Evolutionary conservation across 1,140 invertebrate genomes (phyloP).

Genomic region (Ceratitis capitata): DNA sequence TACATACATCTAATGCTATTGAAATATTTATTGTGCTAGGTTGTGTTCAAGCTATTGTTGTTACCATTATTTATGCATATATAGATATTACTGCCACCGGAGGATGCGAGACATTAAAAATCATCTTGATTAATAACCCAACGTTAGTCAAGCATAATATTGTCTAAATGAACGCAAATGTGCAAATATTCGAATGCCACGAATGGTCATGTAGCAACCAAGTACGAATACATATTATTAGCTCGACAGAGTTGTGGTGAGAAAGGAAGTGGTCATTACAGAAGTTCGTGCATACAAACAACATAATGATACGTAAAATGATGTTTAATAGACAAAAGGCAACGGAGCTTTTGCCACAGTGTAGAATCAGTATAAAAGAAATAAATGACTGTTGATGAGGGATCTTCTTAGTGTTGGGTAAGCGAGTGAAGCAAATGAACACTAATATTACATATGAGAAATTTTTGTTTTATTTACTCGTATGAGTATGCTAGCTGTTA

Average conservation of each 20-base stretch:
- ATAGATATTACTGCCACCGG: background rate
- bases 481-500: background rate
- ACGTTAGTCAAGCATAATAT: conserved; percentile 48
- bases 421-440: background rate
- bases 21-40: background rate
- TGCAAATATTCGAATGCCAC: conserved; percentile 38
- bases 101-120: conserved; percentile 35
- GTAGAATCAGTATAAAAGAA: conserved; percentile 16
- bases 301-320: conserved; percentile 20
- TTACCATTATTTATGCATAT: no score
- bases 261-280: background rate
- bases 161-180: conserved; percentile 52
- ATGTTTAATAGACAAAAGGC: conserved; percentile 41
- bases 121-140: conserved; percentile 52
- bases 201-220: conserved; percentile 45
- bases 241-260: background rate
- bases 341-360: background rate
- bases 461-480: background rate
- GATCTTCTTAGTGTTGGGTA: background rate
- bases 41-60: background rate
- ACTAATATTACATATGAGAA: background rate
- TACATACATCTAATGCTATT: background rate
- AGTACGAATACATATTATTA: conserved; percentile 30
- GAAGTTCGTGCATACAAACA: background rate
- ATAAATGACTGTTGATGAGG: background rate